Percentiles rank a stretch among this genome's conserved stretches.
phyloP scores from a whole-genome alignment of 2,113 vertebrate species.

The Irena cyanogastra region DNA sequence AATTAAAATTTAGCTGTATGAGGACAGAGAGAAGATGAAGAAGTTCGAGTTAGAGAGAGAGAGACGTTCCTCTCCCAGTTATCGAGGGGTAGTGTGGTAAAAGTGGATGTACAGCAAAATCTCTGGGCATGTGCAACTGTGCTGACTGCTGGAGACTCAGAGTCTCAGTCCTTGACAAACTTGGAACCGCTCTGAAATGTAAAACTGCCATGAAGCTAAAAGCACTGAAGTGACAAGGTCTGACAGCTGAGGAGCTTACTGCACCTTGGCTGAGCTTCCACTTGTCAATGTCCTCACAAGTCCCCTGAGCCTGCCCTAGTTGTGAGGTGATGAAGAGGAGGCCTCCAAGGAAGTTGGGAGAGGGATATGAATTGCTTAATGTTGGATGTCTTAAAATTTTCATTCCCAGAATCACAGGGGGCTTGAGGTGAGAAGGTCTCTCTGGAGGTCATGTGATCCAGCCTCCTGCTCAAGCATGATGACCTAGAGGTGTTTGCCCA shows the following conservation, averaged over 20 bases:
- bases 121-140: not conserved
- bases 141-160: not conserved
- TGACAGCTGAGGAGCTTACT: not conserved
- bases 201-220: not conserved
- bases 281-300: not conserved
- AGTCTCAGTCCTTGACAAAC: not conserved
- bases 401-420: not conserved
- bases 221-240: rapidly evolving
- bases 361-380: not conserved
- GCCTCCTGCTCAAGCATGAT: not conserved
- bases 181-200: not conserved
- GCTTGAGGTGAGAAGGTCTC: not conserved
- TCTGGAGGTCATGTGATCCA: not conserved
- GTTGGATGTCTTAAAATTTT: not conserved
- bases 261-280: not conserved
- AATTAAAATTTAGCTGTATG: not conserved
- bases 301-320: not conserved
- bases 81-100: not conserved
- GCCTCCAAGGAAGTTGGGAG: not conserved
- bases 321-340: not conserved
- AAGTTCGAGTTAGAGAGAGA: not conserved
- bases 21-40: not conserved
- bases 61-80: not conserved
- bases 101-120: not conserved
- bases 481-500: not conserved